Base-by-base conservation (phyloP, 1,140 invertebrate species). In the Bradysia coprophila region DNA sequence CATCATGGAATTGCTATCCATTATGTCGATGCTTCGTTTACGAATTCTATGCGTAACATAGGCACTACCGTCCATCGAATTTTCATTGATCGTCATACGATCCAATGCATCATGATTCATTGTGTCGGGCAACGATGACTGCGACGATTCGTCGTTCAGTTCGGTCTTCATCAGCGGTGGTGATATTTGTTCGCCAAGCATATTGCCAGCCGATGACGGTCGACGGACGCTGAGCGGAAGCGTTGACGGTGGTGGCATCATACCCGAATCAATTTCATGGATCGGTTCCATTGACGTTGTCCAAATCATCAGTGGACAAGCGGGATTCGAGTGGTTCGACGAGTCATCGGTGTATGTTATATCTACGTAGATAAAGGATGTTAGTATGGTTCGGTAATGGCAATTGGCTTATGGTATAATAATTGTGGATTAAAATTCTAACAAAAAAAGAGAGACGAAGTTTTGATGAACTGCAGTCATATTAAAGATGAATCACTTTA, bases 131-230 rank as follows among this genome's bases (percentile, higher is more conserved):
- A 73, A 57, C 36, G 68, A 72, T 43, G 65, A 67, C 40, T 78
- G 73, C 46, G 73, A 78, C 44, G 67, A 73, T 44, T 82, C 79
- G 50, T 82, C 79, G 2, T 74, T 53, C 2, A 73, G 61, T 57
- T 83, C 79, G 31, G 76, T 77, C 53, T 83, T 83, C 16, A 82
- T 42, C 37, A 65, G 49, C 38, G 46, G 65, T 22, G 64, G 69
- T 46, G 64, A 66, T 15, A 24, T 41, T 41, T 21, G 46, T 8
- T 40, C 31, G 15, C 49, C 50, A 44, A 57, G 43, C 22, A 57
- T 47, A 54, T 23, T 51, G 47, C 32, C 40, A 51, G 63, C 59
- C 38, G 67, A 49, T 13, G 72, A 74, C 20, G 72, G 64, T 1
- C 73, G 62, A 19, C 73, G 62, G 28, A 65, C 56, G 24, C 69